A percentile compares a stretch with the other conserved stretches of the same genome.
These are phyloP conservation scores for Flexamia atlantica DNA, from an alignment of 2,888 invertebrate genomes.

Conservation along the genomic window DNA sequence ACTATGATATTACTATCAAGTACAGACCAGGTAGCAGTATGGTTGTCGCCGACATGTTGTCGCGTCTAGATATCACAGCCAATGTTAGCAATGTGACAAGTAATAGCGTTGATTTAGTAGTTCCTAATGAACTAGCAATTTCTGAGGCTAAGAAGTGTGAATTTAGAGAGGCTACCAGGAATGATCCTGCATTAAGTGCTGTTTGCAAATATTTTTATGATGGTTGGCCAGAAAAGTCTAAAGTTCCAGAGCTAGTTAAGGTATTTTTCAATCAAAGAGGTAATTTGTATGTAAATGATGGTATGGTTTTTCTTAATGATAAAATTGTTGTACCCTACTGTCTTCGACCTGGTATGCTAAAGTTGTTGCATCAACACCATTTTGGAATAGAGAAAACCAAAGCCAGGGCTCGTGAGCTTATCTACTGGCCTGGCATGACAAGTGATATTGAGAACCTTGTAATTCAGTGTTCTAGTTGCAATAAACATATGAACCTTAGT, in stretches of 20 bases:
- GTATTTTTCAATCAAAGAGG: slow-evolving; percentile 16
- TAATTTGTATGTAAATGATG: slow-evolving; percentile 18
- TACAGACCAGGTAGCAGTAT: slow-evolving; percentile 70
- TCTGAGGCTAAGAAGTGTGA: background rate
- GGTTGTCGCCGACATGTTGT: slow-evolving; percentile 60
- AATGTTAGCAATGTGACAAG: background rate
- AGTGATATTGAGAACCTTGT: slow-evolving; percentile 66
- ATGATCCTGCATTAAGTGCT: background rate
- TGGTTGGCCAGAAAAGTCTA: background rate
- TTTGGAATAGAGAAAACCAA: slow-evolving; percentile 63
- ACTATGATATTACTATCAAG: slow-evolving; percentile 63
- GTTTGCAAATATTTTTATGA: background rate
- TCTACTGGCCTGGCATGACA: slow-evolving; percentile 69
- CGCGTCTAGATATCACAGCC: background rate
- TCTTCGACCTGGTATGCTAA: slow-evolving; percentile 12
- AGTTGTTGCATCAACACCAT: slow-evolving; percentile 39
- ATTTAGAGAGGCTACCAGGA: background rate
- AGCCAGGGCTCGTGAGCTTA: slow-evolving; percentile 67
- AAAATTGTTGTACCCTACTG: slow-evolving; percentile 38
- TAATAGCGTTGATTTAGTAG: background rate
- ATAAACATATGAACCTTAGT: slow-evolving; percentile 62
- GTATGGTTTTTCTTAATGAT: slow-evolving; percentile 14
- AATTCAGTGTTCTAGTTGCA: slow-evolving; percentile 66
- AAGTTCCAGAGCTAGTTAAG: slow-evolving; percentile 11
- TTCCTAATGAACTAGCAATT: background rate